Base-by-base conservation (phyloP, 2,888 invertebrate species). In the Ectobius pallidus region DNA sequence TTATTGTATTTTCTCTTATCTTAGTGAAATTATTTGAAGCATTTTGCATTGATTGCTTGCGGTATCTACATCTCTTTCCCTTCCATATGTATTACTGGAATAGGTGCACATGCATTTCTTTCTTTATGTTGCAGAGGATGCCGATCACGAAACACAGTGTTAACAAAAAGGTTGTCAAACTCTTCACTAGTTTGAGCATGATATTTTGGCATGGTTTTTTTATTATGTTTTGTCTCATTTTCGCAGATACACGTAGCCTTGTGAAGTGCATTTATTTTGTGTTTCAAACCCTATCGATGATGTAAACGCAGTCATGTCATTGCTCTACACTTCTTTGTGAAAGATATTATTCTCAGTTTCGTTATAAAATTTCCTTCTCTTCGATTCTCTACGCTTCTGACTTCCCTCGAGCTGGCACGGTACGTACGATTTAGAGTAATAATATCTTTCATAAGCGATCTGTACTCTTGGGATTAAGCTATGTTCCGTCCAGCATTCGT, bases 61-160 rank as follows among this genome's bases (percentile, higher is more conserved):
- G n/a, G n/a, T n/a, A n/a, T n/a, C 22, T 18, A 20, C n/a, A 3
- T 18, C 16, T 3, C 18, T 11, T n/a, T 3, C n/a, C 14, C 49
- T 2, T 3, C 18, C 1, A 7, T 34, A 34, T 34, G 11, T 34
- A 34, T 34, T 34, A 34, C 11, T 7, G 11, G 46, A 46, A 4
- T 46, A 46, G 46, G 46, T n/a, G 46, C 46, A 46, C 46, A 14
- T 46, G 46, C 18, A 46, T 46, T 46, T 11, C 18, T 46, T 46
- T 46, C 46, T 46, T 34, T 46, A 46, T 46, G 46, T 46, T 46
- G 46, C 46, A 46, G 46, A 46, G 46, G 46, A 46, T 46, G 46
- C 46, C 7, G 46, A 11, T 46, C 46, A 46, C 46, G 46, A 46
- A 46, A 46, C 46, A 46, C 46, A 46, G 9, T 46, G 46, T 46